Percentiles rank a stretch among this genome's conserved stretches.
phyloP scores from a whole-genome alignment of 2,113 vertebrate genomes.

The Mionectes macconnelli region DNA sequence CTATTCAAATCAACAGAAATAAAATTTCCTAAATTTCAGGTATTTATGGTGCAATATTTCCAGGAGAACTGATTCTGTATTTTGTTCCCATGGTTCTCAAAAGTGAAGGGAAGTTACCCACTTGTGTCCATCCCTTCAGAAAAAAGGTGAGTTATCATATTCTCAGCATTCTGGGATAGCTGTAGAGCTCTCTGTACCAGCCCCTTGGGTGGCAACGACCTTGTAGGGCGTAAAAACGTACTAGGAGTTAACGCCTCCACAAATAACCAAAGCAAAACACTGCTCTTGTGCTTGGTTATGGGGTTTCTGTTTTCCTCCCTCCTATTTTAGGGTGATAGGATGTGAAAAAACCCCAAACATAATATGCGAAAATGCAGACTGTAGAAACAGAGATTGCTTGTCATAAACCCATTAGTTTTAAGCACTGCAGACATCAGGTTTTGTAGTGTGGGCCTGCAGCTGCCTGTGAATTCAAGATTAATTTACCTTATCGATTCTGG shows the following conservation, averaged over 20 bases:
- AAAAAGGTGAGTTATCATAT: background rate
- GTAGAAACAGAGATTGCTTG: background rate
- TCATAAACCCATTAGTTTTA: background rate
- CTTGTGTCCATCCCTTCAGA: background rate
- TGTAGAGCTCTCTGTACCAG: background rate
- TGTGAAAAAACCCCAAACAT: background rate
- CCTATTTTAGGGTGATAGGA: background rate
- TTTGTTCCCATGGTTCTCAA: background rate
- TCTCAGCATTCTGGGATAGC: background rate
- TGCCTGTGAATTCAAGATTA: background rate
- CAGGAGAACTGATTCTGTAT: background rate
- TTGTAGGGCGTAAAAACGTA: background rate
- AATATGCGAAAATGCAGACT: background rate
- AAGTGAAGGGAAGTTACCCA: background rate
- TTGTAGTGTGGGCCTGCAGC: background rate
- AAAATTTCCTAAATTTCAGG: background rate
- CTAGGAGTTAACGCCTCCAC: background rate
- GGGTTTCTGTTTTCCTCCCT: background rate
- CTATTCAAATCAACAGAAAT: background rate
- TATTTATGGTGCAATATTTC: background rate
- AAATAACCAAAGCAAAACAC: background rate
- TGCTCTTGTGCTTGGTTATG: background rate
- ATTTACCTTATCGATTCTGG: background rate
- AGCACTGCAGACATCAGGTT: background rate
- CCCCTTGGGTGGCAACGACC: fast-evolving